These are phyloP conservation scores for Channallabes apus DNA, from an alignment of 2,797 vertebrate species.

Conservation along the genomic window DNA sequence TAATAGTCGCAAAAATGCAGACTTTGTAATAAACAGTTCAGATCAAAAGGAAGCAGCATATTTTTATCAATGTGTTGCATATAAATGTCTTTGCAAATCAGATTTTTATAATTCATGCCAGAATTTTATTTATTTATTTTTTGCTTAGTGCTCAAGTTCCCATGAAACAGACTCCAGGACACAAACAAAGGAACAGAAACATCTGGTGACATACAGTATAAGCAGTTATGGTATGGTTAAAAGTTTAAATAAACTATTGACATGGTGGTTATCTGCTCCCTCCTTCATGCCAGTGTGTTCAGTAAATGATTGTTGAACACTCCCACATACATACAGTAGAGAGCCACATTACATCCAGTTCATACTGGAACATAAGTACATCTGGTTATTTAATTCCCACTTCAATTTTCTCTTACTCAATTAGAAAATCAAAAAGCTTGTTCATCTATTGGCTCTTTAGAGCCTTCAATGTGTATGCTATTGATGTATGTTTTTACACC, in stretches of 20 bases:
- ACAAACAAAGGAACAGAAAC: slow-evolving; percentile 50
- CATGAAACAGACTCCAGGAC: slow-evolving; percentile 66
- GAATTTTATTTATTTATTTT: slow-evolving; percentile 53
- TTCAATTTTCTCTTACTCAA: not conserved
- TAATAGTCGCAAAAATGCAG: slow-evolving; percentile 39
- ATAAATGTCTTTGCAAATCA: slow-evolving; percentile 65
- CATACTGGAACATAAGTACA: slow-evolving; percentile 11
- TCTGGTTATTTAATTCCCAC: slow-evolving; percentile 12
- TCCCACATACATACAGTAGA: slow-evolving; percentile 15
- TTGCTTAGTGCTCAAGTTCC: slow-evolving; percentile 50
- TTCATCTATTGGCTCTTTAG: not conserved
- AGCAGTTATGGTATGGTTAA: slow-evolving; percentile 37
- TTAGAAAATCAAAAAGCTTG: slow-evolving; percentile 2
- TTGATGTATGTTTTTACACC: not conserved
- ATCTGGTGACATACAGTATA: slow-evolving; percentile 49
- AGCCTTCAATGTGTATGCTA: not conserved
- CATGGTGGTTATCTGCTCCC: slow-evolving; percentile 23
- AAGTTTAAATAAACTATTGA: slow-evolving; percentile 29
- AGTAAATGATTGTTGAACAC: slow-evolving; percentile 30
- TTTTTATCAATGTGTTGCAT: slow-evolving; percentile 61
- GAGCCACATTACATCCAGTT: slow-evolving; percentile 7
- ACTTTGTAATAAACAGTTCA: slow-evolving; percentile 59
- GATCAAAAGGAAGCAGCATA: slow-evolving; percentile 42
- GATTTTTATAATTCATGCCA: slow-evolving; percentile 60
- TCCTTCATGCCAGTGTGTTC: not conserved